Conservation (phyloP, 2,888 invertebrate genomes). For the Bursaphelenchus okinawaensis region DNA sequence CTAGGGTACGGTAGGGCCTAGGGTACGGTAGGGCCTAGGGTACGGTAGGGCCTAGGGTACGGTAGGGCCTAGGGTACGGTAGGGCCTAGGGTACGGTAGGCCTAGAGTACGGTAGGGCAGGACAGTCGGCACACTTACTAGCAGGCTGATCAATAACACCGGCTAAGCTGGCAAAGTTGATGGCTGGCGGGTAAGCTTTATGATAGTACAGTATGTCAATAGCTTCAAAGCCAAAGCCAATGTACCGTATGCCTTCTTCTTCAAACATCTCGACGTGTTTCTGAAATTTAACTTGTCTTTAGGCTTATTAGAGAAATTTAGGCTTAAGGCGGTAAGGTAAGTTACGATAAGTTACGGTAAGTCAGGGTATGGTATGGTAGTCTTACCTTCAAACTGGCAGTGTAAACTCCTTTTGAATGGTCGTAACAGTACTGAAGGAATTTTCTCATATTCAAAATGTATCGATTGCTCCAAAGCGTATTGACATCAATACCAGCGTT, state of each 20-base stretch:
- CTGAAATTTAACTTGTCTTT: not conserved
- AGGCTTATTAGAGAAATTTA: too few species aligned
- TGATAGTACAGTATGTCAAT: not conserved
- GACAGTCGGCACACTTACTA: not conserved
- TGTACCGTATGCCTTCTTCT: not conserved
- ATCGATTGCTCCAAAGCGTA: not conserved
- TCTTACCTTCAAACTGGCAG: not conserved
- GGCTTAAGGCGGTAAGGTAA: too few species aligned
- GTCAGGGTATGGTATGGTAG: too few species aligned
- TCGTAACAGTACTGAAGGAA: not conserved
- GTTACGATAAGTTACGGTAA: too few species aligned
- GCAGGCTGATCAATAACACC: not conserved
- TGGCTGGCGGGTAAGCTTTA: not conserved
- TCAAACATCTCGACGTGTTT: not conserved
- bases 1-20: too few species aligned
- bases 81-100: too few species aligned
- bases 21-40: too few species aligned
- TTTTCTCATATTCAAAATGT: not conserved
- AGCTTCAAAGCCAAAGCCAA: not conserved
- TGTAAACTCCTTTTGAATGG: not conserved
- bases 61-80: too few species aligned
- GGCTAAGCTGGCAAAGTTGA: not conserved
- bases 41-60: too few species aligned
- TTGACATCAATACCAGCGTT: not conserved
- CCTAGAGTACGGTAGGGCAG: too few species aligned